Evolutionary conservation across 1,140 invertebrate species (phyloP).

Genomic region (Procambarus clarkii): DNA sequence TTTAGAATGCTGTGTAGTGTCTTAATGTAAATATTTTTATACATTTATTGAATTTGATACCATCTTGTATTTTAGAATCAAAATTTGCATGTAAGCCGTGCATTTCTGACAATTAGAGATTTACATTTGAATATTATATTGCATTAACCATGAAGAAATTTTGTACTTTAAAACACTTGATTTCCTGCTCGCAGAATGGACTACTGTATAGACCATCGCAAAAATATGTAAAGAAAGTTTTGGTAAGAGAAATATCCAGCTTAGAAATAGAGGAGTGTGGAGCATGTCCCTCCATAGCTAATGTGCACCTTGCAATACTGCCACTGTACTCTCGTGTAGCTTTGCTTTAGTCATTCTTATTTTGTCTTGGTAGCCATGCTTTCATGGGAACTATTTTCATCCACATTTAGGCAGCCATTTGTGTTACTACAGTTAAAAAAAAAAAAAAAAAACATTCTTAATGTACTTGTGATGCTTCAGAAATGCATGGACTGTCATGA

Average conservation of each 20-base stretch:
- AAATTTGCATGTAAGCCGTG: conserved; percentile 20
- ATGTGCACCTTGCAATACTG: conserved; percentile 35
- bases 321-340: conserved; percentile 6
- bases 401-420: neutral
- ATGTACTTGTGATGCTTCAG: conserved; percentile 29
- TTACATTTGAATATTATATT: conserved; percentile 12
- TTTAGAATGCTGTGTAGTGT: too few relatives aligned
- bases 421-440: neutral
- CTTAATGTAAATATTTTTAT: neutral
- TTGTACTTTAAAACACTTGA: conserved; percentile 10
- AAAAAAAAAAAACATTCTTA: neutral
- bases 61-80: neutral
- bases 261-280: conserved; percentile 14
- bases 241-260: conserved; percentile 32
- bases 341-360: conserved; percentile 13
- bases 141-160: conserved; percentile 15
- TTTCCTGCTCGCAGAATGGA: conserved; percentile 39
- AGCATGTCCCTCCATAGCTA: conserved; percentile 34
- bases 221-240: conserved; percentile 60
- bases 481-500: conserved; percentile 54
- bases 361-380: conserved; percentile 4
- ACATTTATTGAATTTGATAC: neutral
- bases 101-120: conserved; percentile 18
- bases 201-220: conserved; percentile 36
- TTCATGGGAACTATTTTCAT: neutral